phyloP scores from a whole-genome alignment of 2,888 invertebrate species.

The Tolmerus cingulatus region DNA sequence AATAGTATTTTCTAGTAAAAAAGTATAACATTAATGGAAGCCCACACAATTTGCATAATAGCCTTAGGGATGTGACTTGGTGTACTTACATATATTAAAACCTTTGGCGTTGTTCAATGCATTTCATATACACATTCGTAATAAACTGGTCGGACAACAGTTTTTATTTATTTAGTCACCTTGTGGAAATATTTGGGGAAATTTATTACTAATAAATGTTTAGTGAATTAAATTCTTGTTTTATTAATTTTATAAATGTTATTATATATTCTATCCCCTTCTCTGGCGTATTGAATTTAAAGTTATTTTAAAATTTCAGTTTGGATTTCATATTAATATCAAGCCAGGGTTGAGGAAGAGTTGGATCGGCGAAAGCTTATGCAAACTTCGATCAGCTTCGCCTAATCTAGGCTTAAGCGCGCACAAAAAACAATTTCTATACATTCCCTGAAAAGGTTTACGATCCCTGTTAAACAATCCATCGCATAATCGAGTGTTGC shows the following conservation, averaged over 20 bases:
- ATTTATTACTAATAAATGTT: constrained; percentile 26
- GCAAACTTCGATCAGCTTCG: too few relatives aligned
- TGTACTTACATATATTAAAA: background rate
- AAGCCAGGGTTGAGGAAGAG: too few relatives aligned
- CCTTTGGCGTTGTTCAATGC: background rate
- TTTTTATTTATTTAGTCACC: background rate
- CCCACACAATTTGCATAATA: background rate
- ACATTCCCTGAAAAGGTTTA: background rate
- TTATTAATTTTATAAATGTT: background rate
- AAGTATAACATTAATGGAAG: background rate
- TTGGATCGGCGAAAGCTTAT: too few relatives aligned
- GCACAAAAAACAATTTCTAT: background rate
- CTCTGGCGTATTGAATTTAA: too few relatives aligned
- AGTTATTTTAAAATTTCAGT: too few relatives aligned
- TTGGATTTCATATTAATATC: too few relatives aligned
- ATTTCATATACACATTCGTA: background rate
- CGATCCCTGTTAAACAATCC: background rate
- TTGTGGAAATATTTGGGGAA: background rate
- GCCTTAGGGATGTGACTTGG: background rate
- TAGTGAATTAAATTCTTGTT: background rate
- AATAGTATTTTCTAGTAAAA: background rate
- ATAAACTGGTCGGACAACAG: background rate
- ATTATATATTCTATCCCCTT: too few relatives aligned
- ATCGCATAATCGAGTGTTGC: background rate
- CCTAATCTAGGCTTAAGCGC: too few relatives aligned